These are phyloP conservation scores for Amphiduros pacificus DNA, from an alignment of 2,888 invertebrate genomes.

Conservation along the genomic window DNA sequence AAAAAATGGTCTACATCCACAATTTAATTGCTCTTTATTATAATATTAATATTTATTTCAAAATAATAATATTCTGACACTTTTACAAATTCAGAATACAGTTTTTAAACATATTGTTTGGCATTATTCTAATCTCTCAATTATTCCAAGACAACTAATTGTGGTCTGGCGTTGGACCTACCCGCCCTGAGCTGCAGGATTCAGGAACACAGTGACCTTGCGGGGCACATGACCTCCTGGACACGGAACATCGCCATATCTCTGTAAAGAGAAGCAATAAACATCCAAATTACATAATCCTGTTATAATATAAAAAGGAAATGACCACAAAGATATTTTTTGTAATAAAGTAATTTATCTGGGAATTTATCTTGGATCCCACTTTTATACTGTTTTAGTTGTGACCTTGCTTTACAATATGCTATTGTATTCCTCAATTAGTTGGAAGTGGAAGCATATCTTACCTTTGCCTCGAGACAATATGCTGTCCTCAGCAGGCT, in stretches of 20 bases:
- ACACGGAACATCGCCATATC: conserved; percentile 71
- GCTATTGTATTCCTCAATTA: not conserved
- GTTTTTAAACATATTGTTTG: not conserved
- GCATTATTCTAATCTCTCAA: not conserved
- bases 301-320: too few species aligned
- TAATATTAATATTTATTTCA: not conserved
- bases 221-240: conserved; percentile 69
- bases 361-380: too few species aligned
- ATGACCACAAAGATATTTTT: too few species aligned
- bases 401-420: too few species aligned
- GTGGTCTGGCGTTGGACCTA: conserved; percentile 35
- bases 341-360: too few species aligned
- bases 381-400: too few species aligned
- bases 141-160: not conserved
- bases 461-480: conserved; percentile 72
- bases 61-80: not conserved
- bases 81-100: not conserved
- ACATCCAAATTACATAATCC: too few species aligned
- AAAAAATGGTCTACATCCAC: too few species aligned
- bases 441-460: conserved; percentile 1
- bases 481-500: conserved; percentile 77
- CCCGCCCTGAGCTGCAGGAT: conserved; percentile 86
- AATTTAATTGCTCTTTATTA: not conserved
- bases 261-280: conserved; percentile 41
- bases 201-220: conserved; percentile 82